Base-by-base conservation (phyloP, 2,797 vertebrate species). In the Helostoma temminkii region DNA sequence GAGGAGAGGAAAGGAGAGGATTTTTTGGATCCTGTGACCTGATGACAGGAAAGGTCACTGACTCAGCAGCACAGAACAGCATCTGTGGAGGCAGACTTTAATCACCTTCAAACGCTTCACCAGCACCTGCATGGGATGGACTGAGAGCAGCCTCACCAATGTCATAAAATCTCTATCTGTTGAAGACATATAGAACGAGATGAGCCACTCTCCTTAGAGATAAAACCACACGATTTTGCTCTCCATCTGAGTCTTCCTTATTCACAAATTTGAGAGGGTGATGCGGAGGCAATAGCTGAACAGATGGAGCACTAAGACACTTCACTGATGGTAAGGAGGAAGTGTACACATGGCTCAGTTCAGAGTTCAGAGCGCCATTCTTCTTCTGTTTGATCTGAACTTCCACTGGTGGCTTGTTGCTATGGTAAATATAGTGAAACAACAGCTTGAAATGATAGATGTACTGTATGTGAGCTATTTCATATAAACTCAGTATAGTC, bases 291-390 rank as follows among this genome's bases (percentile, higher is more conserved):
- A 84, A 78, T 73, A 77, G 72, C 74, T 72, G 84, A 88, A 72
- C 88, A 91, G 88, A 91, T 83, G 85, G 86, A 78, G 76, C 83
- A 72, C 59, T 59, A 57, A 82, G 76, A 86, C 84, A 78, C 81
- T 81, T 81, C 46, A 70, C 50, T 62, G 52, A 26, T 30, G 66
- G 56, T 60, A 63, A 72, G 72, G 48, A 82, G 74, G 78, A 85
- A 84, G 81, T 67, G 70, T 64, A 71, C 80, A 83, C 81, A 80
- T 2, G 67, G 67, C 68, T 71, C 50, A 75, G 56, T 79, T 82
- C 68, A 65, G 54, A 75, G 56, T 79, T 82, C 68, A 65, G 24
- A 75, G 34, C 32, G 2, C 37, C 62, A 45, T 54, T 78, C 71
- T 54, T 78, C 71, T 64, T 80, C 63, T 71, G 77, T 25, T 36